These are phyloP conservation scores for Aromia moschata DNA, from an alignment of 2,888 invertebrate genomes.

Conservation along the genomic window DNA sequence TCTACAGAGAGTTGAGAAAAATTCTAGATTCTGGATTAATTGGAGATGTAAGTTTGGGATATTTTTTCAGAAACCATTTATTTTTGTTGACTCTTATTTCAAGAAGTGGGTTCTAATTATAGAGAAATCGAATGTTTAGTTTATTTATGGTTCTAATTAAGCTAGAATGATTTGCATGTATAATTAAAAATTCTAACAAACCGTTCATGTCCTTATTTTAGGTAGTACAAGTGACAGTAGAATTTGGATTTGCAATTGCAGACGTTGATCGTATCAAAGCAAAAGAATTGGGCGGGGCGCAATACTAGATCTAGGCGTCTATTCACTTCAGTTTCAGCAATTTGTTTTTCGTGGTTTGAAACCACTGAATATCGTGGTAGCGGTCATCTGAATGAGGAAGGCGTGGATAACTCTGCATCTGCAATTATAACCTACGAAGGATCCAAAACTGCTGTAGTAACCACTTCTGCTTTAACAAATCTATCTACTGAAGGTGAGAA, in stretches of 20 bases:
- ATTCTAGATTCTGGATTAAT: constrained; percentile 72
- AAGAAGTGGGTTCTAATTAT: too few relatives aligned
- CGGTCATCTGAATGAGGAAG: constrained; percentile 76
- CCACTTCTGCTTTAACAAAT: constrained; percentile 66
- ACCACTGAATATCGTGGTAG: constrained; percentile 73
- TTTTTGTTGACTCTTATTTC: too few relatives aligned
- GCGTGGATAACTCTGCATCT: constrained; percentile 74
- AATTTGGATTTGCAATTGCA: constrained; percentile 21
- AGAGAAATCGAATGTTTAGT: too few relatives aligned
- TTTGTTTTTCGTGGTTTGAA: constrained; percentile 72
- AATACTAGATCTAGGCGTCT: constrained; percentile 79
- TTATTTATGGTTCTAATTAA: too few relatives aligned
- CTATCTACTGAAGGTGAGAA: constrained; percentile 68
- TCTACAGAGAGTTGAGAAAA: constrained; percentile 74
- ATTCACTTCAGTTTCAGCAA: constrained; percentile 75
- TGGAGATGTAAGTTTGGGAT: constrained; percentile 70
- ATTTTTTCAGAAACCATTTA: too few relatives aligned
- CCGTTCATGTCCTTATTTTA: too few relatives aligned
- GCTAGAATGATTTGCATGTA: too few relatives aligned
- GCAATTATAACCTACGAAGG: constrained; percentile 71
- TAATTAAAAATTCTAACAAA: too few relatives aligned
- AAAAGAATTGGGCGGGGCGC: constrained; percentile 76
- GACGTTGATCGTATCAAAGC: constrained; percentile 2
- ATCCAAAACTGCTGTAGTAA: constrained; percentile 71
- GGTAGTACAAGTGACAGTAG: constrained; percentile 20